These are phyloP conservation scores for Catocala nupta DNA, from an alignment of 2,888 invertebrate species.

Conservation along the genomic window DNA sequence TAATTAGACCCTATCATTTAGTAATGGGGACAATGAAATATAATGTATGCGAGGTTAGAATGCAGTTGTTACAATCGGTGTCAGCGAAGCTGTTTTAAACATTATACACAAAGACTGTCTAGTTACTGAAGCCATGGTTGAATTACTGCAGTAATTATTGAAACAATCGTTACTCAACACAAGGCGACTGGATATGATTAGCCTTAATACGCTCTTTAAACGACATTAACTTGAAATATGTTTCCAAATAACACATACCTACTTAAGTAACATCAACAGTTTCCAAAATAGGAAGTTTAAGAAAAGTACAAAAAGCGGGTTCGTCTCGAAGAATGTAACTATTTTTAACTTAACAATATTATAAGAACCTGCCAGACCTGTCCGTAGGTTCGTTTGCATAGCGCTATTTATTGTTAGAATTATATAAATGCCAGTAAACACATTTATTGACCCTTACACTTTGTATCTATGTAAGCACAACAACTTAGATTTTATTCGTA, in stretches of 20 bases:
- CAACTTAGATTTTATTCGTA: too few relatives aligned
- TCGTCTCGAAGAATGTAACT: constrained; percentile 8
- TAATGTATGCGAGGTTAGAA: constrained; percentile 72
- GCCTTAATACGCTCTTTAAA: neutral
- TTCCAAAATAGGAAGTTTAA: constrained; percentile 5
- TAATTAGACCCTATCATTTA: constrained; percentile 81
- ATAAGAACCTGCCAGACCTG: constrained; percentile 18
- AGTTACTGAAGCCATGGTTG: constrained; percentile 53
- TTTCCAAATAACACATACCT: neutral
- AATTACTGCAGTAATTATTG: constrained; percentile 51
- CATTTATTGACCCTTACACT: neutral
- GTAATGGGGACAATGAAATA: constrained; percentile 80
- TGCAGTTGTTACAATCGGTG: constrained; percentile 68
- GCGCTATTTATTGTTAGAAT: constrained; percentile 17
- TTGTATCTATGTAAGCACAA: too few relatives aligned
- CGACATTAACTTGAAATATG: too few relatives aligned
- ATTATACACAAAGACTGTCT: constrained; percentile 48
- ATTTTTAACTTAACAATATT: constrained; percentile 20
- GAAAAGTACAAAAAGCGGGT: constrained; percentile 6
- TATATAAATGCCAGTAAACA: constrained; percentile 1
- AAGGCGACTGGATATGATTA: constrained; percentile 36
- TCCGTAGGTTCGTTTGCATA: constrained; percentile 13
- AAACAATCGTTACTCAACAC: constrained; percentile 50
- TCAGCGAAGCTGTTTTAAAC: constrained; percentile 60
- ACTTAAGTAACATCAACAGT: neutral